phyloP scores from a whole-genome alignment of 92 coral and sea anemone genomes.

The Anthopleura xanthogrammica region DNA sequence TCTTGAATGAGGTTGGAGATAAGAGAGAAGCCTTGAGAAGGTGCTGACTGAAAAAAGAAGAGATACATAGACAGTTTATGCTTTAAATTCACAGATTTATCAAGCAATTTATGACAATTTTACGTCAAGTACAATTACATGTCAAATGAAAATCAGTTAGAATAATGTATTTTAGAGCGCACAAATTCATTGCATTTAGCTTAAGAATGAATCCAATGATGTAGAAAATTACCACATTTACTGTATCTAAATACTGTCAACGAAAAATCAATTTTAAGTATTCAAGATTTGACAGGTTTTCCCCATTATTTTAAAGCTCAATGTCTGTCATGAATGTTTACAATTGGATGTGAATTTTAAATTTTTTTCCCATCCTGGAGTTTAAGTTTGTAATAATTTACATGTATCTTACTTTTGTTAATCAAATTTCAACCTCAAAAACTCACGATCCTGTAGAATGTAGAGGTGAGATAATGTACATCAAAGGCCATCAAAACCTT shows the following conservation, averaged over 20 bases:
- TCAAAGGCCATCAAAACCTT: background rate
- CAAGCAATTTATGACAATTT: slow-evolving; percentile 7
- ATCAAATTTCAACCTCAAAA: background rate
- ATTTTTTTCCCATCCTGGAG: background rate
- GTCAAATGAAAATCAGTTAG: background rate
- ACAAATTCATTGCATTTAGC: background rate
- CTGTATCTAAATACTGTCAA: background rate
- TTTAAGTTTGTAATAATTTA: background rate
- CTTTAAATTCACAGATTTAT: slow-evolving; percentile 6
- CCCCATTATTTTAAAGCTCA: background rate
- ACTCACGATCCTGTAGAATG: background rate
- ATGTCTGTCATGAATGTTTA: background rate
- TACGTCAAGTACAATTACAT: background rate
- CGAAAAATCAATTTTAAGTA: background rate
- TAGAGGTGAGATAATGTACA: background rate
- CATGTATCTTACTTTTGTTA: background rate
- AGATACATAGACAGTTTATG: background rate
- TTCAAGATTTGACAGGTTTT: background rate
- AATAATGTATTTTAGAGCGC: background rate
- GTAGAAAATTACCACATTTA: background rate
- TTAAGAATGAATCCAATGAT: background rate
- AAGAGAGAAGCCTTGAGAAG: slow-evolving; percentile 82
- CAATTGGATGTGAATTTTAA: background rate
- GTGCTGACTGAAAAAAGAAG: slow-evolving; percentile 30
- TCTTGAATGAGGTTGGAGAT: slow-evolving; percentile 94